Base-by-base conservation (phyloP, 2,113 vertebrate genomes). In the Phycodurus eques region DNA sequence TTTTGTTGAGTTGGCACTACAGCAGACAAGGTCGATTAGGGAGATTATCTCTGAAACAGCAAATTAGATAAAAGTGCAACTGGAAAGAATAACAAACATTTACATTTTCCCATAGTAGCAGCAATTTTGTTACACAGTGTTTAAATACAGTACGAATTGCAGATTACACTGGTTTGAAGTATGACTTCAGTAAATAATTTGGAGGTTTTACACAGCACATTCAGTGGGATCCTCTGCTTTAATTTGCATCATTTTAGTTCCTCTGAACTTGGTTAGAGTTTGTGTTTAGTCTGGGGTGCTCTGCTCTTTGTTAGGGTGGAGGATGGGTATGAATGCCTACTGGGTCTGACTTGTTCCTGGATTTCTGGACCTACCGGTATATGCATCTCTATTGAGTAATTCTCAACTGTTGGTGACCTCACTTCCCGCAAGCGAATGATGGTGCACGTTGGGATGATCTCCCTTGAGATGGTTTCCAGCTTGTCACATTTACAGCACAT, bases 341-440 rank as follows among this genome's bases (percentile, higher is more conserved):
- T 57, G 54, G 76, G 78, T 77, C 72, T 83, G 68, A 44, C 43
- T 61, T 19, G 73, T 64, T 53, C 57, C 73, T 78, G 81, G 85
- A 85, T 27, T 27, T 27, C 27, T 27, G 27, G 77, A 86, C 17
- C 42, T 22, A 59, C 85, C 81, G 10, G 15, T 17, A 35, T 31
- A 13, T 56, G 53, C 11, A 22, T 80, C 78, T 79, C 70, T 12
- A 68, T 72, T 51, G 78, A 73, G 85, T 81, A 83, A 87, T 90
- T 89, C 85, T 83, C 87, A 74, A 56, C 79, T 82, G 83, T 80
- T 75, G 47, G 81, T 86, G 85, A 90, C 81, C 80, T 88, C 87
- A 83, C 83, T 81, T 84, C 67, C 68, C 66, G 69, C 76, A 83
- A 42, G 83, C 86, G 74, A 88, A 70, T 74, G 78, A 82, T 72